A percentile compares a stretch with the other conserved stretches of the same genome.
Evolutionary conservation across 2,888 invertebrate species (phyloP).

Genomic region (Hylaea fasciaria): DNA sequence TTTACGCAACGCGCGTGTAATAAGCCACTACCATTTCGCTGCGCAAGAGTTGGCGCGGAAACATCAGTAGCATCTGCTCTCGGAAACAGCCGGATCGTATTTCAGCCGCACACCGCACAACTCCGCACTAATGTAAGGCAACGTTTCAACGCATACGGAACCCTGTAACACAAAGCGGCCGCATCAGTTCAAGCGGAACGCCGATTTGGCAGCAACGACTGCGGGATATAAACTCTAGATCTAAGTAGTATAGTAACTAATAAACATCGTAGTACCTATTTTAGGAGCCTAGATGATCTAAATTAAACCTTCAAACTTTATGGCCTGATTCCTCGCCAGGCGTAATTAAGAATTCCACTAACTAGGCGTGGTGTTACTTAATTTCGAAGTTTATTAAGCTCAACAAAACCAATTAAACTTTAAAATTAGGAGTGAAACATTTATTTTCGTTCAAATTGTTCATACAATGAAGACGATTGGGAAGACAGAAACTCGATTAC

Average conservation of each 20-base stretch:
- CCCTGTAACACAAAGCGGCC: too few species aligned
- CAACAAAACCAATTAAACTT: too few species aligned
- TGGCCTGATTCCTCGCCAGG: too few species aligned
- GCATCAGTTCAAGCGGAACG: neutral
- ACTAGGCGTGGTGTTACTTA: too few species aligned
- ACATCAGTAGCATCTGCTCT: slow-evolving; percentile 15
- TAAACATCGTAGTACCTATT: neutral
- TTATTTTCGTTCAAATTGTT: too few species aligned
- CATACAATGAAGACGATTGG: too few species aligned
- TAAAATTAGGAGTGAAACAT: too few species aligned
- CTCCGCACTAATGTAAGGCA: neutral
- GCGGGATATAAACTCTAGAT: slow-evolving; percentile 13
- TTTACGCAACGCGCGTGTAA: too few species aligned
- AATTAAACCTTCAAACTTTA: too few species aligned
- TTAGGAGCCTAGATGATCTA: neutral
- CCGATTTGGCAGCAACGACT: slow-evolving; percentile 11
- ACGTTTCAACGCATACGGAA: slow-evolving; percentile 3
- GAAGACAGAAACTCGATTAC: too few species aligned
- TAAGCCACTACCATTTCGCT: neutral
- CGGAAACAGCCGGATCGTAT: slow-evolving; percentile 8
- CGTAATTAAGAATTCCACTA: too few species aligned
- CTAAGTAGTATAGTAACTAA: slow-evolving; percentile 9
- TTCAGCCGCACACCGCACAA: slow-evolving; percentile 5
- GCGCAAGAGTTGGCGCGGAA: slow-evolving; percentile 19
- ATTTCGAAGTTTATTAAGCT: too few species aligned